Evolutionary conservation across 2,797 vertebrate species (phyloP).

Genomic region (Microctenopoma steveboyesi): DNA sequence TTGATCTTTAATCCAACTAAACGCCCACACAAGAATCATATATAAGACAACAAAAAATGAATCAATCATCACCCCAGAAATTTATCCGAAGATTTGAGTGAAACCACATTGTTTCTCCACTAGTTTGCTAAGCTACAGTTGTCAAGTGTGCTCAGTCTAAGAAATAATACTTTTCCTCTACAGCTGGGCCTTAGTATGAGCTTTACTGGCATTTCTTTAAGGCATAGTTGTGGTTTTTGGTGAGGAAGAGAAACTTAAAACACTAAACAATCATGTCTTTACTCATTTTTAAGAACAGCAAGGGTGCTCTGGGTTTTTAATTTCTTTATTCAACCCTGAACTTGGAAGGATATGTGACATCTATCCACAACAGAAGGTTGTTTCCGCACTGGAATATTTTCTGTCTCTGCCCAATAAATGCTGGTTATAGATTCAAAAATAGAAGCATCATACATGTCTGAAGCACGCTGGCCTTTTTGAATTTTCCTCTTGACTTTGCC

Average conservation of each 20-base stretch:
- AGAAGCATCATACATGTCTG: slow-evolving; percentile 28
- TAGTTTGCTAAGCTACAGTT: background rate
- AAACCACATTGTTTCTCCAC: slow-evolving; percentile 22
- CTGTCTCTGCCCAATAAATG: slow-evolving; percentile 19
- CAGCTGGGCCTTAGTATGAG: slow-evolving; percentile 19
- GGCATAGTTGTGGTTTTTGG: slow-evolving; percentile 38
- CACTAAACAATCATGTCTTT: slow-evolving; percentile 1
- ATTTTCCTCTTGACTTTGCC: slow-evolving; percentile 38
- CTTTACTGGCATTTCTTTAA: slow-evolving; percentile 38
- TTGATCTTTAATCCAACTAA: slow-evolving; percentile 34
- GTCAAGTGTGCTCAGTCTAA: slow-evolving; percentile 2
- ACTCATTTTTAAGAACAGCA: slow-evolving; percentile 25
- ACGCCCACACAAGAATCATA: slow-evolving; percentile 21
- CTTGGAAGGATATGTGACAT: slow-evolving; percentile 6
- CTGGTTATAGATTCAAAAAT: slow-evolving; percentile 24
- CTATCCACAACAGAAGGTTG: slow-evolving; percentile 4
- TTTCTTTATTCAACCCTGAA: slow-evolving; percentile 24
- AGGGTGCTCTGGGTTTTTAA: slow-evolving; percentile 15
- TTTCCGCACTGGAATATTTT: slow-evolving; percentile 4
- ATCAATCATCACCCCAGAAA: background rate
- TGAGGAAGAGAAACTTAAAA: slow-evolving; percentile 29
- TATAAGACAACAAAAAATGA: slow-evolving; percentile 6
- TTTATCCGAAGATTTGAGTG: slow-evolving; percentile 11
- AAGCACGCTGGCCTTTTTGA: slow-evolving; percentile 24
- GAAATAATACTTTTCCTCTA: background rate